phyloP scores from a whole-genome alignment of 2,113 vertebrate species.

The Urocitellus parryii region DNA sequence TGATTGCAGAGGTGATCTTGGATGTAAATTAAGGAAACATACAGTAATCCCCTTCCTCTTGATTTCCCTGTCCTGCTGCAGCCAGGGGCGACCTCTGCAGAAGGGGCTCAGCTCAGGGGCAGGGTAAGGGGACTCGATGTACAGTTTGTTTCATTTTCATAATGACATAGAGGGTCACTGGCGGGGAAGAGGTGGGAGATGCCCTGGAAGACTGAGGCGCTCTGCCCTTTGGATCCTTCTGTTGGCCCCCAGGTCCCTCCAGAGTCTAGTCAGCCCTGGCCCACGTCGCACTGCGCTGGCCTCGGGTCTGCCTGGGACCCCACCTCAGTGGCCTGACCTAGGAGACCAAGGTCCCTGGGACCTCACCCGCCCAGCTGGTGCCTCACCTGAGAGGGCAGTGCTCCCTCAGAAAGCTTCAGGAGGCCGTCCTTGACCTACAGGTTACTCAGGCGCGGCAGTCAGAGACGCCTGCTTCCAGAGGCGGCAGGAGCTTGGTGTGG shows the following conservation, averaged over 20 bases:
- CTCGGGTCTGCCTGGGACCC: not conserved
- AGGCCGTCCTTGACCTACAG: conserved; percentile 88
- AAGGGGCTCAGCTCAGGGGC: fast-evolving
- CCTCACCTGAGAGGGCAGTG: conserved; percentile 86
- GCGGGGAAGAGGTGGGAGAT: not conserved
- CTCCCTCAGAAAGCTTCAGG: conserved; percentile 86
- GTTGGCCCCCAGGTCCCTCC: fast-evolving
- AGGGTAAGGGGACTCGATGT: fast-evolving
- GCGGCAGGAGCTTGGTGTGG: not conserved
- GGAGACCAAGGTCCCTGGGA: not conserved
- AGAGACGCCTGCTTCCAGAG: conserved; percentile 76
- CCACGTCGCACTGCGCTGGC: fast-evolving
- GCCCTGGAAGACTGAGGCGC: not conserved
- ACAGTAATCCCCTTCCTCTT: not conserved
- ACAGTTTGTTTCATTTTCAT: not conserved
- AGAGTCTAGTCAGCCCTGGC: not conserved
- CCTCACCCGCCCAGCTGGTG: too few species aligned
- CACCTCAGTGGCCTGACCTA: too few species aligned
- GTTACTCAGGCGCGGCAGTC: conserved; percentile 79
- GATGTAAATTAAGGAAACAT: not conserved
- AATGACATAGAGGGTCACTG: not conserved
- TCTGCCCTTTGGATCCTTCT: not conserved
- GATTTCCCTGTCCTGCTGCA: not conserved
- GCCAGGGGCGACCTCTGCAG: too few species aligned
- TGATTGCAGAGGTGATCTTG: not conserved